Conservation (phyloP, 2,797 vertebrate species). For the Pteronotus mesoamericanus region DNA sequence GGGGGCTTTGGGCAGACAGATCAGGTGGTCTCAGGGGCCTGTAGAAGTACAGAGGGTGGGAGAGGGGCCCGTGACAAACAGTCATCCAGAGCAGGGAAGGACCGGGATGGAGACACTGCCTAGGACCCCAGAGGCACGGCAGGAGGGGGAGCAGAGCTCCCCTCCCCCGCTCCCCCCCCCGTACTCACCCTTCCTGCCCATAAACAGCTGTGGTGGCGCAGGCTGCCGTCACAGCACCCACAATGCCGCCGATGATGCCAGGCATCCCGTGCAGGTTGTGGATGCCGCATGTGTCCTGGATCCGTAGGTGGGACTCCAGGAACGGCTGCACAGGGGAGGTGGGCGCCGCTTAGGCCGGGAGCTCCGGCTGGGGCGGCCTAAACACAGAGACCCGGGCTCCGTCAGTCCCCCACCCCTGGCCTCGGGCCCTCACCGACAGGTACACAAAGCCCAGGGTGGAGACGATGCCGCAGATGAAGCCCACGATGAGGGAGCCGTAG, state of each 20-base stretch:
- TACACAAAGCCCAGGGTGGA: slow-evolving; percentile 92
- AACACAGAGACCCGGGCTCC: not conserved
- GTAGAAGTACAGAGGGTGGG: not conserved
- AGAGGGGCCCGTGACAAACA: not conserved
- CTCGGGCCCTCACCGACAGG: slow-evolving; percentile 86
- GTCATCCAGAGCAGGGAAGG: not conserved
- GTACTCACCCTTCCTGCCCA: slow-evolving; percentile 85
- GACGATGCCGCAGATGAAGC: slow-evolving; percentile 90
- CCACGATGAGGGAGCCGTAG: slow-evolving; percentile 92
- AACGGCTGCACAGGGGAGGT: slow-evolving; percentile 85
- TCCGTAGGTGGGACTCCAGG: slow-evolving; percentile 87
- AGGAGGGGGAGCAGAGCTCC: not conserved
- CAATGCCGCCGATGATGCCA: slow-evolving; percentile 91
- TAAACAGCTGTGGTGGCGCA: slow-evolving; percentile 85
- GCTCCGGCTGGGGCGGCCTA: not conserved
- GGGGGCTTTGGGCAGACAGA: not conserved
- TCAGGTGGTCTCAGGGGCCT: not conserved
- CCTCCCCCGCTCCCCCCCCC: rapidly evolving
- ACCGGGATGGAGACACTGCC: not conserved
- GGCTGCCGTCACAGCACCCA: slow-evolving; percentile 91
- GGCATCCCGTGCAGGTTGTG: slow-evolving; percentile 96
- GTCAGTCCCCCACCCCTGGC: not conserved
- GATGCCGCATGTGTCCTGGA: slow-evolving; percentile 96
- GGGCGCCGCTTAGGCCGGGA: not conserved
- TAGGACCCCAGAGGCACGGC: not conserved